A percentile compares a stretch with the other conserved stretches of the same genome.
phyloP scores from a whole-genome alignment of 1,140 invertebrate genomes.

The Drosophila funebris region DNA sequence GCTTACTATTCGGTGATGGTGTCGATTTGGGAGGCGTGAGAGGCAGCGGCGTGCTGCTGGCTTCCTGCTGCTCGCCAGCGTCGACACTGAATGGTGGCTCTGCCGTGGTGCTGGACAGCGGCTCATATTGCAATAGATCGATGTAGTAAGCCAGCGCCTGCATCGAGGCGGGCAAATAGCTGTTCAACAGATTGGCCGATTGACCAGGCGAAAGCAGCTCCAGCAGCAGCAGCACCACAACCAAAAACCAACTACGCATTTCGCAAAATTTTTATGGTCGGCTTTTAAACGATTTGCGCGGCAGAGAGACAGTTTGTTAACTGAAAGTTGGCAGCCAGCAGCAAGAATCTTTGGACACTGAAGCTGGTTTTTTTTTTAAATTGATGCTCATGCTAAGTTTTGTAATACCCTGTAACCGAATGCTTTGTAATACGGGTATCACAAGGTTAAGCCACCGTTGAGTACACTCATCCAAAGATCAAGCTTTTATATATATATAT shows the following conservation, averaged over 20 bases:
- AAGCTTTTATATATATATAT: no score
- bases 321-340: conserved; percentile 51
- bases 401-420: conserved; percentile 14
- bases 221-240: conserved; percentile 32
- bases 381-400: conserved; percentile 35
- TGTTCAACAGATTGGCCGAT: conserved; percentile 67
- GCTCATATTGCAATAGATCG: conserved; percentile 82
- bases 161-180: conserved; percentile 80
- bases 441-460: neutral
- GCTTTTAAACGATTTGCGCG: conserved; percentile 54
- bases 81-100: conserved; percentile 69
- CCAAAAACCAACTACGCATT: conserved; percentile 54
- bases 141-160: conserved; percentile 83
- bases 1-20: conserved; percentile 3
- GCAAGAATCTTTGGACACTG: conserved; percentile 31
- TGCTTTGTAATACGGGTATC: neutral
- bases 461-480: neutral
- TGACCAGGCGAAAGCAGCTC: conserved; percentile 29
- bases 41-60: conserved; percentile 30
- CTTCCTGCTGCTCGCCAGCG: conserved; percentile 28
- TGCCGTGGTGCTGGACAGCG: conserved; percentile 68
- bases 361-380: conserved; percentile 46
- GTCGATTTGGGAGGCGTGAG: conserved; percentile 8
- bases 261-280: conserved; percentile 11
- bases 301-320: conserved; percentile 56